Evolutionary conservation across 2,797 vertebrate genomes (phyloP).

Genomic region (Cuniculus paca): DNA sequence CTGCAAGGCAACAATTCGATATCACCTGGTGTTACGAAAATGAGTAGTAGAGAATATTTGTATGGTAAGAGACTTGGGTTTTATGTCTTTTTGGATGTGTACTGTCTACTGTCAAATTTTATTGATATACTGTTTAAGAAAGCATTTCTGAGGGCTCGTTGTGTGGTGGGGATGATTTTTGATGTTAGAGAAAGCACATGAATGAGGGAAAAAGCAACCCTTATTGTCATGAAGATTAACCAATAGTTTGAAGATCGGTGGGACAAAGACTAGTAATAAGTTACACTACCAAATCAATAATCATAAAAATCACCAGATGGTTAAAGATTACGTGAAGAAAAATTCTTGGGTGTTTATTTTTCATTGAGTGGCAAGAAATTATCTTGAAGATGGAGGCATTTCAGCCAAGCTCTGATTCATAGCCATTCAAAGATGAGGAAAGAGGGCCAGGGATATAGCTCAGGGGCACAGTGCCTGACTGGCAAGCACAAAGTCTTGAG

Average conservation of each 20-base stretch:
- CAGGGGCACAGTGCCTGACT: too few relatives aligned
- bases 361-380: background rate
- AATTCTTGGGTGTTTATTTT: background rate
- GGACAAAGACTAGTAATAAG: background rate
- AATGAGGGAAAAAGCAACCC: background rate
- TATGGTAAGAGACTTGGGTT: background rate
- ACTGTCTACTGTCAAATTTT: background rate
- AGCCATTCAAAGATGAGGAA: background rate
- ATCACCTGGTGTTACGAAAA: background rate
- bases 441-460: background rate
- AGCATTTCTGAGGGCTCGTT: background rate
- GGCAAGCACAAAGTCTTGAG: too few relatives aligned
- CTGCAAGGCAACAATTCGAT: background rate
- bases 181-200: background rate
- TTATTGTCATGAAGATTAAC: background rate
- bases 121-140: background rate
- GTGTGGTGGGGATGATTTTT: background rate
- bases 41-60: background rate
- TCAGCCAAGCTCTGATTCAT: background rate
- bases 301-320: background rate
- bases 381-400: background rate
- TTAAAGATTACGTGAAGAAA: background rate
- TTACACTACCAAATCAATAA: background rate
- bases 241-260: background rate
- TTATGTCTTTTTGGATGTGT: background rate